Conservation (phyloP, 2,888 invertebrate genomes). For the Conops quadrifasciatus region DNA sequence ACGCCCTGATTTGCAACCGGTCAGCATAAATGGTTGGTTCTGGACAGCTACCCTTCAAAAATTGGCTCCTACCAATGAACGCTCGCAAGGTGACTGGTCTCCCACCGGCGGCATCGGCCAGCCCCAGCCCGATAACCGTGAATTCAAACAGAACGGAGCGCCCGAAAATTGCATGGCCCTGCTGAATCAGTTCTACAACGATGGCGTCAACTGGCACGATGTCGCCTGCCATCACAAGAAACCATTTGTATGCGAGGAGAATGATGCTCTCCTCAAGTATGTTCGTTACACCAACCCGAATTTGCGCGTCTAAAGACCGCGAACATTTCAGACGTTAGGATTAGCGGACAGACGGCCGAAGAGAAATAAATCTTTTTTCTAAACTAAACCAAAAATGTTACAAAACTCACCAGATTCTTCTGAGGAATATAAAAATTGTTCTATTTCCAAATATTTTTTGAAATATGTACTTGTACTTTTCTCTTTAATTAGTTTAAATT, state of each 20-base stretch:
- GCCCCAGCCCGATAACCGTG: conserved; percentile 89
- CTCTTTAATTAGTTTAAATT: conserved; percentile 31
- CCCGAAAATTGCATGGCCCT: conserved; percentile 86
- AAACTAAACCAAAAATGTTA: conserved; percentile 59
- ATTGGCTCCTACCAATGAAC: conserved; percentile 81
- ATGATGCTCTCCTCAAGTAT: conserved; percentile 85
- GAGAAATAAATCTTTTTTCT: too few relatives aligned
- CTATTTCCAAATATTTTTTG: conserved; percentile 12
- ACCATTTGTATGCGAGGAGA: conserved; percentile 89
- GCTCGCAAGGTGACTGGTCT: conserved; percentile 88
- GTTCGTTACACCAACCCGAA: conserved; percentile 84
- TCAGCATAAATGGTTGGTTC: conserved; percentile 88
- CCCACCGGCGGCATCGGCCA: conserved; percentile 84
- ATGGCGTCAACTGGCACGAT: conserved; percentile 91
- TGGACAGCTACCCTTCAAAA: conserved; percentile 90
- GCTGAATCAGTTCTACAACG: conserved; percentile 89
- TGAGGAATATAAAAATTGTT: background rate
- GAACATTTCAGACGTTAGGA: background rate
- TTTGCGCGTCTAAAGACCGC: conserved; percentile 71
- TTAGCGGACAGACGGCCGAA: background rate
- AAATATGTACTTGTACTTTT: conserved; percentile 6
- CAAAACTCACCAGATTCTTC: conserved; percentile 32
- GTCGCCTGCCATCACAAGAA: conserved; percentile 91
- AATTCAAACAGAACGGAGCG: conserved; percentile 82
- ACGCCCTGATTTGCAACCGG: conserved; percentile 83